Evolutionary conservation across 2,797 vertebrate species (phyloP), one percentile per base, ranked within the genome.

Genomic region (Hemibagrus guttatus): DNA sequence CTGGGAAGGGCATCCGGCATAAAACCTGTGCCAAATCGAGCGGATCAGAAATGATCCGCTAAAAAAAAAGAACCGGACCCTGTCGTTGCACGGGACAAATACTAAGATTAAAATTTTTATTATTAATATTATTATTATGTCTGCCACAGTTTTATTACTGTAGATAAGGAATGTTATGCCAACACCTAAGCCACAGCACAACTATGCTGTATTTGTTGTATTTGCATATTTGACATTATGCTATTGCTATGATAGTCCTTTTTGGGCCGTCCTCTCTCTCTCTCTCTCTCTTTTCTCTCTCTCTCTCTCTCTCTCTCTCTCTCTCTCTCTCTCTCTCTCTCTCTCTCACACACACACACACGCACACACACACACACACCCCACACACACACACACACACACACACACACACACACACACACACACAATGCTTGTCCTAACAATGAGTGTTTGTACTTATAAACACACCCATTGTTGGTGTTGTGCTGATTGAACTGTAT

Each of bases 401-500:
- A 63, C 35, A 59, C 26, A 79, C 76, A 79, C 54, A 54, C 31
- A 58, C 19, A 39, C 28, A 79, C 76, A 39, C 19, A 46, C 23
- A 61, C 78, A 26, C 35, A 63, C 23, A 39, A 49, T 49, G 9
- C 9, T 6, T 49, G 46, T 49, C 46, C 46, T 4, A 61, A 66
- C 17, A 68, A 68, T 68, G n/a, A 54, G 17, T 63, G n/a, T 84
- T 31, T 81, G 56, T 54, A 72, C 56, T 71, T 71, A 72, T 58
- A 78, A 74, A 83, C 46, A 69, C 85, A 83, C 66, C 31, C 28
- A 81, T 14, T 87, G 49, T 13, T 49, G 46, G 35, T 87, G 54
- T 59, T 56, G 59, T 58, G 28, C 35, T 46, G 35, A 21, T 14
- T 78, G n/a, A 66, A 59, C 2, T 59, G 42, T 56, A 78, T 84